Evolutionary conservation across 1,140 invertebrate species (phyloP).

Genomic region (Samia ricini): DNA sequence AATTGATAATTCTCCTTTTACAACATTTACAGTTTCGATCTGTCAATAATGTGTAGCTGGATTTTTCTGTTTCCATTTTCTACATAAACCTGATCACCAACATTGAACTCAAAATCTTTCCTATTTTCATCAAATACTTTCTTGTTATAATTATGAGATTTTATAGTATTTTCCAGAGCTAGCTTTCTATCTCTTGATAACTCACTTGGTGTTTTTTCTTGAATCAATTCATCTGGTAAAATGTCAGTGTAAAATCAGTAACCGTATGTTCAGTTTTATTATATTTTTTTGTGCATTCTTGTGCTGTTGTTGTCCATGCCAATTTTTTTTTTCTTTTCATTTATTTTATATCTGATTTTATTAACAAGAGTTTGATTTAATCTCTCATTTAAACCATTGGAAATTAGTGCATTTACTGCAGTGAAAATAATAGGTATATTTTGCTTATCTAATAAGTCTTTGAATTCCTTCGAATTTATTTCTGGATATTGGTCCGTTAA

Average conservation of each 20-base stretch:
- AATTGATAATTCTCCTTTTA: too few relatives aligned
- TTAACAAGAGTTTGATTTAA: conserved; percentile 44
- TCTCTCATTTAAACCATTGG: conserved; percentile 49
- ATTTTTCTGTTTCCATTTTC: conserved; percentile 32
- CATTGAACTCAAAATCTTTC: conserved; percentile 18
- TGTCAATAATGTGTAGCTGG: too few relatives aligned
- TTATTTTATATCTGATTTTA: conserved; percentile 38
- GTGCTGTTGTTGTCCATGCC: conserved; percentile 21
- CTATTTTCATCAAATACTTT: conserved; percentile 27
- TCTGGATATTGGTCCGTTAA: conserved; percentile 12
- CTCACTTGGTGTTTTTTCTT: conserved; percentile 20
- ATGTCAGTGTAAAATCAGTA: conserved; percentile 45
- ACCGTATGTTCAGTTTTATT: conserved; percentile 44
- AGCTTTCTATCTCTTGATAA: conserved; percentile 22
- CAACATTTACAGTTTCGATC: too few relatives aligned
- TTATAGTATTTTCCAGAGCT: conserved; percentile 11
- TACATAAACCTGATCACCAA: conserved; percentile 27
- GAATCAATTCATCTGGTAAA: conserved; percentile 33
- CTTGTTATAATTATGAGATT: conserved; percentile 31
- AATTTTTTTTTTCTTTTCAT: conserved; percentile 18
- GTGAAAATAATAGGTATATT: conserved; percentile 22
- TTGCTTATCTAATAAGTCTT: conserved; percentile 16
- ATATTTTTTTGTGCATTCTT: conserved; percentile 24
- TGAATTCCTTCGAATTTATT: conserved; percentile 6
- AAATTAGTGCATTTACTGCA: conserved; percentile 31